Percentiles rank a stretch among this genome's conserved stretches.
Evolutionary conservation across 2,888 invertebrate species (phyloP).

Genomic region (Drosophila niveifrons): DNA sequence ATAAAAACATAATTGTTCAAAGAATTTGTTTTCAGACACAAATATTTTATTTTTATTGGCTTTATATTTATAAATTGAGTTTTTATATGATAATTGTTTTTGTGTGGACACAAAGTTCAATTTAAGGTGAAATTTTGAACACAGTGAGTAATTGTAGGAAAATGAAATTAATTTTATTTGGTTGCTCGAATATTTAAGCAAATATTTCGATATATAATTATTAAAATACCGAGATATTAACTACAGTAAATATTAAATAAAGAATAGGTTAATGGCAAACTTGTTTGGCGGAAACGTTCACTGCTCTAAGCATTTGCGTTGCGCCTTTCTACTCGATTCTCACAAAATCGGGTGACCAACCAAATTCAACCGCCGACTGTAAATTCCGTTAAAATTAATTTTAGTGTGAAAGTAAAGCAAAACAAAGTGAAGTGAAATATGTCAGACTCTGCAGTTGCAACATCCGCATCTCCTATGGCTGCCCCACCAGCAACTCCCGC

Average conservation of each 20-base stretch:
- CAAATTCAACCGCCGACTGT: not conserved
- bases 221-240: not conserved
- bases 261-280: slow-evolving; percentile 15
- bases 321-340: slow-evolving; percentile 39
- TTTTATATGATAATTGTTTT: too few species aligned
- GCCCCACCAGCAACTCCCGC: too few species aligned
- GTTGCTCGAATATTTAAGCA: slow-evolving; percentile 16
- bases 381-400: slow-evolving; percentile 10
- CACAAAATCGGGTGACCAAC: slow-evolving; percentile 34
- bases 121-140: not conserved
- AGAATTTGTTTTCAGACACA: too few species aligned
- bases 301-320: slow-evolving; percentile 15
- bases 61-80: too few species aligned
- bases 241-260: slow-evolving; percentile 1
- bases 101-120: not conserved
- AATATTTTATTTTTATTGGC: not conserved
- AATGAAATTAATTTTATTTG: not conserved
- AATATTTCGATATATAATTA: not conserved
- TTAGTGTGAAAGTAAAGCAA: slow-evolving; percentile 18
- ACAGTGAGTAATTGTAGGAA: not conserved
- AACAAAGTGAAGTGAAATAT: slow-evolving; percentile 34
- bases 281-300: slow-evolving; percentile 13
- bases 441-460: slow-evolving; percentile 49
- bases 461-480: slow-evolving; percentile 46
- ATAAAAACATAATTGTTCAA: too few species aligned